A percentile compares a stretch with the other conserved stretches of the same genome.
Evolutionary conservation across 2,888 invertebrate species (phyloP).

Genomic region (Lasioglossum pauxillum): DNA sequence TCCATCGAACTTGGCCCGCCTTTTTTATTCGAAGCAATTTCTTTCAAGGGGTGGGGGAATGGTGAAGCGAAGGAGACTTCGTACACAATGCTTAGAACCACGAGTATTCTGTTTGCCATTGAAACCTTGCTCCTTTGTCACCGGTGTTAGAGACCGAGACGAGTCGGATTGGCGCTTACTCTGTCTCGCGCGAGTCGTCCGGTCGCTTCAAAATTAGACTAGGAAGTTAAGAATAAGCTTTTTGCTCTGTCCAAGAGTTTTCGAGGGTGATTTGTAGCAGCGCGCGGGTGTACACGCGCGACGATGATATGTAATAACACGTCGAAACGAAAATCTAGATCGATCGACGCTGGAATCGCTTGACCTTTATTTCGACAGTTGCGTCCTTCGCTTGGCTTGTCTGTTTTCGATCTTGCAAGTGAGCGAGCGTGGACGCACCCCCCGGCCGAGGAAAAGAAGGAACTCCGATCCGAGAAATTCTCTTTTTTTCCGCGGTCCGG

Average conservation of each 20-base stretch:
- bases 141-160: not conserved
- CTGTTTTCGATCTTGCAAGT: not conserved
- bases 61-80: not conserved
- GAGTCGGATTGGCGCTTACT: not conserved
- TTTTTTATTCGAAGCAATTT: not conserved
- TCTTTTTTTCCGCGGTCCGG: not conserved
- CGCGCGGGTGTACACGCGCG: not conserved
- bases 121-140: constrained; percentile 21
- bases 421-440: not conserved
- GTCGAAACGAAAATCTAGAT: not conserved
- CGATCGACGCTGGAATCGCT: not conserved
- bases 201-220: constrained; percentile 3
- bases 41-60: not conserved
- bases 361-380: not conserved
- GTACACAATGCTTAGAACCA: not conserved
- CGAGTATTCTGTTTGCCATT: constrained; percentile 5
- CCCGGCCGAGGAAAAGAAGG: not conserved
- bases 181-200: not conserved
- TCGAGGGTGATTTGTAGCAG: not conserved
- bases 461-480: not conserved
- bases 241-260: not conserved
- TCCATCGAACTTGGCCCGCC: not conserved
- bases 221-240: constrained; percentile 14
- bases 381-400: not conserved
- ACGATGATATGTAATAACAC: not conserved